Percentiles rank a stretch among this genome's conserved stretches.
Evolutionary conservation across 2,797 vertebrate species (phyloP).

Genomic region (Anniella stebbinsi): DNA sequence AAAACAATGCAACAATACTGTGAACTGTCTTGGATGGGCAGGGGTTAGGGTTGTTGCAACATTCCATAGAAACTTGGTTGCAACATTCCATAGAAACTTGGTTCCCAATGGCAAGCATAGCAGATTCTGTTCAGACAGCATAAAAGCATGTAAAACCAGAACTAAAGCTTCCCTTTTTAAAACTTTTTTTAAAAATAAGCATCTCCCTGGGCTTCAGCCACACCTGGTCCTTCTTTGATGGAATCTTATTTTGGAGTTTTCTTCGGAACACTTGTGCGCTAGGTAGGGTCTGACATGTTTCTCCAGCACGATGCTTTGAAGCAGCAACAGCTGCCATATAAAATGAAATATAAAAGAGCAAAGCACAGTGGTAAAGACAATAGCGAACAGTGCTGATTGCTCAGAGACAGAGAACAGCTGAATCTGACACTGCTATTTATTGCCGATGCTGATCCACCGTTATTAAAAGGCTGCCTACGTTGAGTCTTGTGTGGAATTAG

Average conservation of each 20-base stretch:
- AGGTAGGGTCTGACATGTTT: background rate
- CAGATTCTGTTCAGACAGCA: background rate
- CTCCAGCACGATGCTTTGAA: background rate
- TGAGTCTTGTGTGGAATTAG: background rate
- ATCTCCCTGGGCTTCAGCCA: background rate
- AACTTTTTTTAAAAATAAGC: background rate
- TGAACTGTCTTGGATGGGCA: too few species aligned
- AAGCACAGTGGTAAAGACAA: background rate
- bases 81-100: background rate
- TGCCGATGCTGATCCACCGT: background rate
- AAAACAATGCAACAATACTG: background rate
- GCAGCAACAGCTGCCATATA: background rate
- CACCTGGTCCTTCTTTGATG: background rate
- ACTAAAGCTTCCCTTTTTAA: background rate
- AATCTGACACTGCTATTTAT: background rate
- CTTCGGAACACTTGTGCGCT: background rate
- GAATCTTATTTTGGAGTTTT: background rate
- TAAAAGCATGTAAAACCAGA: background rate
- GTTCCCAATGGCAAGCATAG: background rate
- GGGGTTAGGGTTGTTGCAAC: background rate
- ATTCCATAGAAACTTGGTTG: background rate
- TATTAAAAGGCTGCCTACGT: background rate
- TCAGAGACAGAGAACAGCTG: background rate
- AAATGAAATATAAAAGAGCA: background rate
- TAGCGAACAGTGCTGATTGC: background rate